Base-by-base conservation (phyloP, 2,797 vertebrate genomes). In the Danio aesculapii region DNA sequence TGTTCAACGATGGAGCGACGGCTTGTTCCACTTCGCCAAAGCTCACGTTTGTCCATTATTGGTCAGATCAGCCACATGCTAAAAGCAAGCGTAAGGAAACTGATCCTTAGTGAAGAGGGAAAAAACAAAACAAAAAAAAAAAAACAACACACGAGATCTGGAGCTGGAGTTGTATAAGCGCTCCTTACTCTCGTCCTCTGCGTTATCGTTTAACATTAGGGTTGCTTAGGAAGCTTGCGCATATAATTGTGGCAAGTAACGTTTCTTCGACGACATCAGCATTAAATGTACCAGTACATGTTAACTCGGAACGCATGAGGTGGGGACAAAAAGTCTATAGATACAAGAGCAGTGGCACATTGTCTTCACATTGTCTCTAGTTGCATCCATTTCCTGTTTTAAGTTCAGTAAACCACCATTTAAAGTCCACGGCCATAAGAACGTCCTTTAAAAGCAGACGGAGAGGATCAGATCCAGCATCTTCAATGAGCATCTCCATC, bases 281-380 rank as follows among this genome's bases (percentile, higher is more conserved):
- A 83, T 72, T 75, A 81, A 74, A 75, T 81, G 74, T 77, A 83
- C 70, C 73, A 82, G 69, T 57, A 82, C 57, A 61, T 61, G 52
- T 64, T 77, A 84, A 84, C 76, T 82, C 57, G 81, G 41, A 84
- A 73, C 50, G 63, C 49, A 82, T 58, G 61, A 50, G 53, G 44
- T 16, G 11, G 19, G 58, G 52, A 39, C 30, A 30, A 30, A 16
- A 66, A 30, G 74, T 75, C 30, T 61, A 62, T 63, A 73, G 76
- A 76, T 43, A 79, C 43, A 73, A 68, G 71, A 82, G 66, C 69
- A 62, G 77, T 84, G 83, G 73, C 68, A 77, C 77, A 68, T 74
- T 66, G 61, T 52, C 76, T 82, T 84, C 76, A 77, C 67, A 69
- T 84, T 41, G 83, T 83, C 80, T 80, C 62, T 84, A 81, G 76